Base-by-base conservation (phyloP, 2,113 vertebrate species). In the Rhipidura dahli region DNA sequence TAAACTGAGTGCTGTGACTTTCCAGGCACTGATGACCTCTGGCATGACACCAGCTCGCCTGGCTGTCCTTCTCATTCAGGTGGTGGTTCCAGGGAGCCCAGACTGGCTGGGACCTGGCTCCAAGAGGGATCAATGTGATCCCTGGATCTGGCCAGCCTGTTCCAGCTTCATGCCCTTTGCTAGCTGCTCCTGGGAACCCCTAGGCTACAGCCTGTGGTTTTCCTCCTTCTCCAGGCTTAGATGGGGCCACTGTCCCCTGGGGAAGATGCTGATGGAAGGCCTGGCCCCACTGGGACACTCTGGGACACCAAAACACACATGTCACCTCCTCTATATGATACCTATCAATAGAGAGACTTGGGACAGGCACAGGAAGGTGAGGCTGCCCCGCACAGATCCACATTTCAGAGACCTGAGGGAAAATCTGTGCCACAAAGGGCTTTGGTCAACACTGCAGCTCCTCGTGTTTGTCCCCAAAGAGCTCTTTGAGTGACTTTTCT, bases 221-320 rank as follows among this genome's bases (percentile, higher is more conserved):
- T 59, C 18, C 18, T 68, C 26, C 20, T 64, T 49, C 40, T 66
- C 53, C 44, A 28, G 51, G 42, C 28, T 53, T 14, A 14, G 37
- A n/a, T 30, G 51, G 28, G n/a, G 47, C 47, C 30, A 71, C 23
- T 0, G 0, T 28, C 13, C 51, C 9, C 35, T 28, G 61, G 47
- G 33, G 39, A 61, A 73, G 50, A 2, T 56, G n/a, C 21, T 23
- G 54, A 8, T 18, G 17, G 26, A 53, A 30, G 7, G 12, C 9
- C 16, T 65, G 65, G 50, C 35, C 30, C 27, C 31, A 27, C 2
- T 3, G 5, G 56, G 45, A 64, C 6, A 9, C 2, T 1, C 7
- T 6, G 8, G 49, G 33, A 35, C 60, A 49, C 20, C 5, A 9
- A 33, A 56, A 40, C 3, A 7, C 40, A 73, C 0, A 0, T 33